Percentiles rank a stretch among this genome's conserved stretches.
Conservation (phyloP, 2,888 invertebrate genomes). For the Acanthosepion lycidas region DNA sequence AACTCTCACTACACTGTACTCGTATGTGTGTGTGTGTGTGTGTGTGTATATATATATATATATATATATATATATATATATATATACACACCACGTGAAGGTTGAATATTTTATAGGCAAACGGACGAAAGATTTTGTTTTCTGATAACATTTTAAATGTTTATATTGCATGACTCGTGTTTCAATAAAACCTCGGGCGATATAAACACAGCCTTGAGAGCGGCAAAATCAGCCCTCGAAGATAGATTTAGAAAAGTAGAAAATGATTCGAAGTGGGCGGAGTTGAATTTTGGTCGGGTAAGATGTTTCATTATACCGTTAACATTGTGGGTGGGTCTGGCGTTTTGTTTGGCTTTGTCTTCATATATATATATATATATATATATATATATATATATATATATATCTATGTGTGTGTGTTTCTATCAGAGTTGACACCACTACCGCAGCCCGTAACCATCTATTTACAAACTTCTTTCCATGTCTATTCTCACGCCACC, state of each 20-base stretch:
- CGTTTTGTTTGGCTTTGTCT: too few relatives aligned
- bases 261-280: too few relatives aligned
- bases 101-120: neutral
- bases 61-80: neutral
- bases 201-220: neutral
- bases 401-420: too few relatives aligned
- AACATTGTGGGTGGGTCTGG: too few relatives aligned
- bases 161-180: neutral
- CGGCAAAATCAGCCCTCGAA: neutral
- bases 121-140: neutral
- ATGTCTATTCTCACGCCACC: neutral
- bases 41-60: neutral
- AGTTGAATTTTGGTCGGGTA: too few relatives aligned
- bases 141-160: slow-evolving; percentile 33
- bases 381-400: too few relatives aligned
- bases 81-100: neutral
- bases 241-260: neutral
- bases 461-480: neutral
- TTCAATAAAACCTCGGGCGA: neutral
- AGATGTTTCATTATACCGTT: too few relatives aligned
- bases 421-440: neutral
- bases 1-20: too few relatives aligned
- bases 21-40: neutral
- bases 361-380: too few relatives aligned
- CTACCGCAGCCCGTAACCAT: neutral